Percentiles rank a stretch among this genome's conserved stretches.
Evolutionary conservation across 2,113 vertebrate genomes (phyloP).

Genomic region (Leptosomus discolor): DNA sequence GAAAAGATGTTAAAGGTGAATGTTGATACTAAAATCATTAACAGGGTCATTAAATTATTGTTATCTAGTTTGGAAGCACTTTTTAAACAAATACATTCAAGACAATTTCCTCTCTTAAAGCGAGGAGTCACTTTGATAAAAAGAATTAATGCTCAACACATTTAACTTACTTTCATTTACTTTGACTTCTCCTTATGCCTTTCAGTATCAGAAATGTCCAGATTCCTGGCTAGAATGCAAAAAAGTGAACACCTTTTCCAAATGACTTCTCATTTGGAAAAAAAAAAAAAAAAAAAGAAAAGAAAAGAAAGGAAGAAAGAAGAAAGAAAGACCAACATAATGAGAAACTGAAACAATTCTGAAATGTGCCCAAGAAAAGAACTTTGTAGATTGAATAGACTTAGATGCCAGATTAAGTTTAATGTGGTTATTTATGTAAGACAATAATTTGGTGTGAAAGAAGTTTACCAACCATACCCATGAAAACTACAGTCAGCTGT

Average conservation of each 20-base stretch:
- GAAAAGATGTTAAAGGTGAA: neutral
- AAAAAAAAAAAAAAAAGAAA: neutral
- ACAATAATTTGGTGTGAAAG: slow-evolving; percentile 12
- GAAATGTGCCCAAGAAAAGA: neutral
- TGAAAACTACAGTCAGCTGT: slow-evolving; percentile 24
- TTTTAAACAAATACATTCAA: neutral
- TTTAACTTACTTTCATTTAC: neutral
- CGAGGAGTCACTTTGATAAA: neutral
- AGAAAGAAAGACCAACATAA: neutral
- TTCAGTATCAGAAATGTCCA: slow-evolving; percentile 9
- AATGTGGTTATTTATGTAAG: neutral
- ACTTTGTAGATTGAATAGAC: neutral
- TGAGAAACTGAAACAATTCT: slow-evolving; percentile 13
- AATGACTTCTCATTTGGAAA: neutral
- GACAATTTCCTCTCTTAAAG: neutral
- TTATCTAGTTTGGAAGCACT: neutral
- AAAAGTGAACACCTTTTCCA: slow-evolving; percentile 15
- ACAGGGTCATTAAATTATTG: neutral
- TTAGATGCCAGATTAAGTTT: slow-evolving; percentile 18
- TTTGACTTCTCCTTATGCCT: slow-evolving; percentile 5
- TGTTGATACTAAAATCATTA: neutral
- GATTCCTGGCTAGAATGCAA: slow-evolving; percentile 5
- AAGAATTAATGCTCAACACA: neutral
- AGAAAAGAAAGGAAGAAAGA: rapidly evolving
- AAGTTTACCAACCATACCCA: slow-evolving; percentile 19